A percentile compares a stretch with the other conserved stretches of the same genome.
Evolutionary conservation across 1,140 invertebrate genomes (phyloP).

Genomic region (Ostrea edulis): DNA sequence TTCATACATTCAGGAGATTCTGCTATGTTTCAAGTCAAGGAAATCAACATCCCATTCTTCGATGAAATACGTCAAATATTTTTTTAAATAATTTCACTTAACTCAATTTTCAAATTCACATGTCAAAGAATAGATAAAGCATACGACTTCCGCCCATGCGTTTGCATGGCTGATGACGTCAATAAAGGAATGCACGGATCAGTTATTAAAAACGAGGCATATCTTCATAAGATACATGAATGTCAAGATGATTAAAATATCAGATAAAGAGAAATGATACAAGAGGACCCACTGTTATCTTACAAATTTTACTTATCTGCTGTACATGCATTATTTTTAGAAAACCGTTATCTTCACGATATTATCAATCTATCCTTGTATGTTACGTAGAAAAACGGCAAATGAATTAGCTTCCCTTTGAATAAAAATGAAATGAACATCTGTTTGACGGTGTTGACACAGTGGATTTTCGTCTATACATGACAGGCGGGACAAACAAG

Average conservation of each 20-base stretch:
- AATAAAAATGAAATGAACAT: too few relatives aligned
- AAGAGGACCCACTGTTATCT: background rate
- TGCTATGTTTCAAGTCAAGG: background rate
- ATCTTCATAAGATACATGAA: constrained; percentile 15
- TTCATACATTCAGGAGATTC: background rate
- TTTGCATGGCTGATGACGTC: constrained; percentile 19
- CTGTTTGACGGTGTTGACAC: too few relatives aligned
- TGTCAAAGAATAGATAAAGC: constrained; percentile 23
- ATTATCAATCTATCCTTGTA: background rate
- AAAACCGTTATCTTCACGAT: background rate
- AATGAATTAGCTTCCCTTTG: too few relatives aligned
- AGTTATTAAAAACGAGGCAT: constrained; percentile 31
- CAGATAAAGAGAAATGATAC: background rate
- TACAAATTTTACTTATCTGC: background rate
- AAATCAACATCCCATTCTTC: background rate
- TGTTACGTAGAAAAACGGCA: background rate
- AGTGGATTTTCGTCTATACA: too few relatives aligned
- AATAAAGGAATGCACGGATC: constrained; percentile 17
- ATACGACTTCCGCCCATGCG: background rate
- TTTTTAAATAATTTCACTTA: constrained; percentile 38
- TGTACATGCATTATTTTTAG: background rate
- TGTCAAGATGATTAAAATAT: constrained; percentile 24
- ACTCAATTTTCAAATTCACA: constrained; percentile 4
- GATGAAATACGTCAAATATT: background rate
- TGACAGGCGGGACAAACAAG: too few relatives aligned